phyloP scores from a whole-genome alignment of 2,113 vertebrate species.

The Telmatochromis brichardi region DNA sequence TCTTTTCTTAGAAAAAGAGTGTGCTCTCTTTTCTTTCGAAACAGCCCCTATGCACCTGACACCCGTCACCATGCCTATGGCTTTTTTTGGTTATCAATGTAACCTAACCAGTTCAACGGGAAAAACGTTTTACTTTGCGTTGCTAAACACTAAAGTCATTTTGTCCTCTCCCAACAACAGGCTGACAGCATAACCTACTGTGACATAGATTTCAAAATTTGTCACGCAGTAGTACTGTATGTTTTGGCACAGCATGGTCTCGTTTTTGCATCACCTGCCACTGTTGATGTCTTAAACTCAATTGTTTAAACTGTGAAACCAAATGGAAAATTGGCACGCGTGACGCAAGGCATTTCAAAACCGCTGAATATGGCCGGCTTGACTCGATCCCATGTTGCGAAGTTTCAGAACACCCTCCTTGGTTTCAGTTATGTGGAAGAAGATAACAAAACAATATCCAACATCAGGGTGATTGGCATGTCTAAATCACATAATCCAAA shows the following conservation, averaged over 20 bases:
- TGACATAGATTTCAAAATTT: background rate
- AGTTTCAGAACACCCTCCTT: background rate
- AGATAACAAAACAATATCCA: background rate
- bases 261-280: background rate
- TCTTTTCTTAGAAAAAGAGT: background rate
- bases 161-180: background rate
- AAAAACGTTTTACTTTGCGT: background rate
- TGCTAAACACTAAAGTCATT: background rate
- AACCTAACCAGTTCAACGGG: constrained; percentile 23
- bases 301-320: constrained; percentile 1
- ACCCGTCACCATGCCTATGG: background rate
- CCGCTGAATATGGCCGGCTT: background rate
- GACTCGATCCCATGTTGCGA: background rate
- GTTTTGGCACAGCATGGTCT: too few relatives aligned
- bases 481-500: background rate
- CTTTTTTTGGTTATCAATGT: background rate
- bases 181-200: background rate
- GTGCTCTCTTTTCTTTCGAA: background rate
- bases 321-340: background rate
- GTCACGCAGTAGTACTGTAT: background rate
- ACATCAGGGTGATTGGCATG: constrained; percentile 6
- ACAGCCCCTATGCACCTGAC: background rate
- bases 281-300: background rate
- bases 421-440: background rate
- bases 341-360: background rate